Evolutionary conservation across 2,113 vertebrate species (phyloP).

Genomic region (Emydocephalus ijimae): DNA sequence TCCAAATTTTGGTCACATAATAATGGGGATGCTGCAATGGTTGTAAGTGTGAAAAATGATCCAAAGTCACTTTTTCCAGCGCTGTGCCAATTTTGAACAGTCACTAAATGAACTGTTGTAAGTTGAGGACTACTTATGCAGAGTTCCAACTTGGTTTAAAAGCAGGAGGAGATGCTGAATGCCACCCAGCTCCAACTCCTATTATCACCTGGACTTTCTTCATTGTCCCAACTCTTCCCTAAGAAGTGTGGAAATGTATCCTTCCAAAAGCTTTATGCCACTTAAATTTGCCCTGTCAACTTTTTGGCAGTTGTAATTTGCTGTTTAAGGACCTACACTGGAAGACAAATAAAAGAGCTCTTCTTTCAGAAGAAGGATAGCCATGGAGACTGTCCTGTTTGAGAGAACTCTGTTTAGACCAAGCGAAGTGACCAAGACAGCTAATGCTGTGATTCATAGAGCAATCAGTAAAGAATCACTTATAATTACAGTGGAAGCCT

Average conservation of each 20-base stretch:
- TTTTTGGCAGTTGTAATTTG: background rate
- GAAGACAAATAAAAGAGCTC: background rate
- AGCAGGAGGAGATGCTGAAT: background rate
- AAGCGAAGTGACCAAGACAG: background rate
- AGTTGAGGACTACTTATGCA: background rate
- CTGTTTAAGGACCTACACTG: background rate
- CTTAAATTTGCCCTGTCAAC: background rate
- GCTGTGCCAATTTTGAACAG: background rate
- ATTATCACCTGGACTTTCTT: background rate
- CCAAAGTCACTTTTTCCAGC: background rate
- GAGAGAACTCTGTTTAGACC: background rate
- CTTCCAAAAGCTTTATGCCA: background rate
- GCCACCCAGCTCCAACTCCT: background rate
- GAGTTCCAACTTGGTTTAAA: background rate
- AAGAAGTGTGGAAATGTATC: background rate
- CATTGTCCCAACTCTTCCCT: background rate
- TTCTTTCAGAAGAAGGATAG: background rate
- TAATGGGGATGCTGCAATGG: background rate
- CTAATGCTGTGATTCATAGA: slow-evolving; percentile 11
- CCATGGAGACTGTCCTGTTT: background rate
- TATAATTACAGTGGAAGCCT: slow-evolving; percentile 5
- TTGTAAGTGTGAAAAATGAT: background rate
- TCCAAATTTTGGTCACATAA: background rate
- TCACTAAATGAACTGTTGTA: background rate
- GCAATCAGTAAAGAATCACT: background rate